These are phyloP conservation scores for Anableps anableps DNA, from an alignment of 2,797 vertebrate species.

Conservation along the genomic window DNA sequence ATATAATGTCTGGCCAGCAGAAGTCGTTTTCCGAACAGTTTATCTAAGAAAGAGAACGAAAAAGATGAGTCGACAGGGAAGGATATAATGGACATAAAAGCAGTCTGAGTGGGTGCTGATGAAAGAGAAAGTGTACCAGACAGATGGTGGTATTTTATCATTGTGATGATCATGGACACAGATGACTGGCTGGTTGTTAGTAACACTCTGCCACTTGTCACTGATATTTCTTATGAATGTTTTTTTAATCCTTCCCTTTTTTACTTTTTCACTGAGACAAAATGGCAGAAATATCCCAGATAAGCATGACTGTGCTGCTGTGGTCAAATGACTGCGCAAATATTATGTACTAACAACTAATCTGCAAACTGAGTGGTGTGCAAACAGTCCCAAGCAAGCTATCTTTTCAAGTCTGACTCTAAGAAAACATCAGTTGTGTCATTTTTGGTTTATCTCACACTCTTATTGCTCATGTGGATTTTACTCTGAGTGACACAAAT, in stretches of 20 bases:
- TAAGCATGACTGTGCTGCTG: constrained; percentile 24
- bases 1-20: constrained; percentile 90
- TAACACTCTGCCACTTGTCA: constrained; percentile 11
- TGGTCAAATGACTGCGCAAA: constrained; percentile 37
- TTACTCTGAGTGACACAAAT: not conserved
- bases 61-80: not conserved
- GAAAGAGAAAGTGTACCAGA: constrained; percentile 1
- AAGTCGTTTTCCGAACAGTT: constrained; percentile 90
- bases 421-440: not conserved
- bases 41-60: constrained; percentile 73
- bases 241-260: not conserved
- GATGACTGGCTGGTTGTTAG: constrained; percentile 35
- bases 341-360: not conserved
- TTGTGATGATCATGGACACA: constrained; percentile 31
- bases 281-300: constrained; percentile 10
- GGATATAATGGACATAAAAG: not conserved
- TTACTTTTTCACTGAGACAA: constrained; percentile 17
- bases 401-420: constrained; percentile 19
- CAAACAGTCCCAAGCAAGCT: constrained; percentile 24
- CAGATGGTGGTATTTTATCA: constrained; percentile 31
- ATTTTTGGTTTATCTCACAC: not conserved
- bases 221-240: not conserved
- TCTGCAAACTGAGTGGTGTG: constrained; percentile 16
- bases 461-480: not conserved
- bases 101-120: not conserved